phyloP scores from a whole-genome alignment of 2,888 invertebrate genomes.

The Nomada ferruginata region DNA sequence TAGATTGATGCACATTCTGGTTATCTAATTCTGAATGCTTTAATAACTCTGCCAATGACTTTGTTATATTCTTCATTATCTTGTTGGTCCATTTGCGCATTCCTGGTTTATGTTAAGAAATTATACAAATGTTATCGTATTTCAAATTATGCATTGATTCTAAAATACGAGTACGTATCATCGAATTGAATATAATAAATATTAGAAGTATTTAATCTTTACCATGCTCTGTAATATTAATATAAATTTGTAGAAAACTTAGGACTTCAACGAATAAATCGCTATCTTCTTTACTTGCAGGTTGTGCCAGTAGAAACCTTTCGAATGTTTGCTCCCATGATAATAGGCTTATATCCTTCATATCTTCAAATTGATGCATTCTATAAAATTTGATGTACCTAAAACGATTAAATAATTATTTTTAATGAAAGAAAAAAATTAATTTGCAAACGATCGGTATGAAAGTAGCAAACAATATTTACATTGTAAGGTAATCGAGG shows the following conservation, averaged over 20 bases:
- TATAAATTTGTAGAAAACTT: constrained; percentile 81
- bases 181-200: too few relatives aligned
- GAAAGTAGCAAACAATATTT: constrained; percentile 65
- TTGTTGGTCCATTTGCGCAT: constrained; percentile 74
- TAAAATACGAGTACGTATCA: too few relatives aligned
- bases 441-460: neutral
- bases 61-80: constrained; percentile 78
- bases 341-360: constrained; percentile 83
- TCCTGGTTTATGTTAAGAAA: constrained; percentile 42
- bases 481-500: constrained; percentile 86
- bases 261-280: constrained; percentile 86
- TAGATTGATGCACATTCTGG: constrained; percentile 79
- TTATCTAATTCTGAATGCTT: constrained; percentile 74
- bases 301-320: constrained; percentile 87
- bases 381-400: constrained; percentile 85
- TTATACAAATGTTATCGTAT: neutral
- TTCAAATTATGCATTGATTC: neutral
- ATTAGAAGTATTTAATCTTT: constrained; percentile 51
- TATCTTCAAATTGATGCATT: constrained; percentile 77
- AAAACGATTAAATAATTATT: constrained; percentile 30
- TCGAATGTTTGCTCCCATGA: constrained; percentile 88
- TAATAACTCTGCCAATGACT: constrained; percentile 77
- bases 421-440: neutral
- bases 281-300: constrained; percentile 88
- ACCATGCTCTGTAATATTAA: constrained; percentile 75